Evolutionary conservation across 2,797 vertebrate genomes (phyloP), one percentile per base, ranked within the genome.

Genomic region (Spheniscus humboldti): DNA sequence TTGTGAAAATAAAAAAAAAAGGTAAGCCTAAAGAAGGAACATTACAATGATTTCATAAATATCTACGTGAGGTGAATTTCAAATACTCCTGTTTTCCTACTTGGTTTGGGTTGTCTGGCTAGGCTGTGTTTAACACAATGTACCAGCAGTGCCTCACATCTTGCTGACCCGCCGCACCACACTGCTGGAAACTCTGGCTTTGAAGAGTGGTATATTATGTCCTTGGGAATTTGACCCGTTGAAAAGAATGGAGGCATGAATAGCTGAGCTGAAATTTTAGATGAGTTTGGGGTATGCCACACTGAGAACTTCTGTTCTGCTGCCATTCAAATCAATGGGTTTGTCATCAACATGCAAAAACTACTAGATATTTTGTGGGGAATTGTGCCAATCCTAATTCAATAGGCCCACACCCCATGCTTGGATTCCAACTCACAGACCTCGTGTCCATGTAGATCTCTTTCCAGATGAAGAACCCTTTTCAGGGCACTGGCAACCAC

Each of bases 401-500:
- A 89, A 18, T 1, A 89, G 56, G 59, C 16, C 30, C 84, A 66
- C 22, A n/a, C 2, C 64, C 68, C 57, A n/a, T 30, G 35, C 35
- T 73, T 80, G 47, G 17, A 68, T 72, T 72, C 37, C 71, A 85
- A 5, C 22, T 85, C 66, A 95, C 97, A 95, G 52, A 99, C 98
- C 98, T 99, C 98, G 0, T 98, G 95, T 35, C 95, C 97, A 35
- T 94, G 89, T 11, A 98, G 96, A 75, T 98, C 96, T 84, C 94
- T 71, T 7, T 94, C 95, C 86, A 99, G 96, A 18, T 97, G 97
- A 88, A 99, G 94, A 64, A 95, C 95, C 28, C 96, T 98, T 93
- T 98, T 97, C 81, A 99, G 83, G 27, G 98, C 98, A 33, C 52
- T 39, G 6, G 98, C 98, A 76, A 98, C 98, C 2, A 98, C 82